These are phyloP conservation scores for Falco peregrinus DNA, from an alignment of 2,797 vertebrate species.

Conservation along the genomic window DNA sequence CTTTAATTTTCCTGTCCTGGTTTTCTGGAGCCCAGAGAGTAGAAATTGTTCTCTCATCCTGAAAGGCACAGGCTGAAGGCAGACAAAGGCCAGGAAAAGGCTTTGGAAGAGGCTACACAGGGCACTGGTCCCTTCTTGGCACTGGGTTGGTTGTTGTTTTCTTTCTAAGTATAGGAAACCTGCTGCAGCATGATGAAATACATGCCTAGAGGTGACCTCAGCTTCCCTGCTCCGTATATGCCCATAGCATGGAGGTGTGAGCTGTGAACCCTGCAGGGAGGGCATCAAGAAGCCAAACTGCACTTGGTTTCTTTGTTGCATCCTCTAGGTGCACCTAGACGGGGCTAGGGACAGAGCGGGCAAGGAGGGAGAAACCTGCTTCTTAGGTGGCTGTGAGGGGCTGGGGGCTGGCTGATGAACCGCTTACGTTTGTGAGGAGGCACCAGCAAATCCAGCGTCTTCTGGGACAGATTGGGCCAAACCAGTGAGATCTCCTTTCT, in stretches of 20 bases:
- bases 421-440: constrained; percentile 93
- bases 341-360: background rate
- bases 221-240: background rate
- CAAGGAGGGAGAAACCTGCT: background rate
- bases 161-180: background rate
- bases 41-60: background rate
- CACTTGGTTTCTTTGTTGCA: accelerated
- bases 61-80: background rate
- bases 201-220: background rate
- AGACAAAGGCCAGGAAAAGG: background rate
- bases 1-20: background rate
- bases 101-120: background rate
- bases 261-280: background rate
- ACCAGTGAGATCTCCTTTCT: constrained; percentile 90
- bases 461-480: constrained; percentile 93
- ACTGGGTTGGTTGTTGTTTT: background rate
- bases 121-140: background rate
- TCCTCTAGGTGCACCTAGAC: background rate
- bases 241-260: background rate
- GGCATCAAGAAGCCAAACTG: background rate
- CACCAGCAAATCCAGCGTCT: constrained; percentile 91
- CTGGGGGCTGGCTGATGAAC: background rate
- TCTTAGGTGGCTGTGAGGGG: background rate
- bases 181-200: background rate
- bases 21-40: background rate